Evolutionary conservation across 1,140 invertebrate genomes (phyloP).

Genomic region (Mesaphorura yosii): DNA sequence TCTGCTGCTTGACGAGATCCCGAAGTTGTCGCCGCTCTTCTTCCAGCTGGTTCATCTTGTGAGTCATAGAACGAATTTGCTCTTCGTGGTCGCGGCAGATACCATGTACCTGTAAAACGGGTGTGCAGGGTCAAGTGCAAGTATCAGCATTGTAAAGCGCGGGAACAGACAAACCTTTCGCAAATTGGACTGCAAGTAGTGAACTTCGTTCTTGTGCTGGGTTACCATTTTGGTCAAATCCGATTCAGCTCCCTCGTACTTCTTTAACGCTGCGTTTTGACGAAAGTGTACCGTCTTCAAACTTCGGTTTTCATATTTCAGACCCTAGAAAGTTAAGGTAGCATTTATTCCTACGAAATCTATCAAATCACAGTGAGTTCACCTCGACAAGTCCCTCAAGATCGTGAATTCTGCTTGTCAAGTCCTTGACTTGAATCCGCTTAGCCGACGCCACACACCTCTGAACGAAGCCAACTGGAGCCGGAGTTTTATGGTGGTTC

Average conservation of each 20-base stretch:
- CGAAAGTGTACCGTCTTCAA: slow-evolving; percentile 11
- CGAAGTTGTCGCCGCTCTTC: slow-evolving; percentile 6
- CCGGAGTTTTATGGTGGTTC: no score
- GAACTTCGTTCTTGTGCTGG: slow-evolving; percentile 15
- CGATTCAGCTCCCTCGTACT: slow-evolving; percentile 16
- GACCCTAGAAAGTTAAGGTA: neutral
- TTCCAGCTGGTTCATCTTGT: slow-evolving; percentile 9
- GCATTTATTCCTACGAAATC: neutral
- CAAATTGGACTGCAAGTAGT: neutral
- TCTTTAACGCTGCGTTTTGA: slow-evolving; percentile 14
- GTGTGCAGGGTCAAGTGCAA: neutral
- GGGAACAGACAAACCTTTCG: slow-evolving; percentile 6
- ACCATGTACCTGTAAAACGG: neutral
- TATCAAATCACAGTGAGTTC: neutral
- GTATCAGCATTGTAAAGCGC: neutral
- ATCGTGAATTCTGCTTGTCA: slow-evolving; percentile 7
- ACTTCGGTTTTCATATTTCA: slow-evolving; percentile 12
- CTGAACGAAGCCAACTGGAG: neutral
- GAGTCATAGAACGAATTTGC: slow-evolving; percentile 1
- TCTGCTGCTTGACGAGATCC: slow-evolving; percentile 7
- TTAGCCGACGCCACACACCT: slow-evolving; percentile 6
- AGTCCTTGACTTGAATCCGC: slow-evolving; percentile 6
- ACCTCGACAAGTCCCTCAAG: slow-evolving; percentile 7
- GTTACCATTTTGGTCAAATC: slow-evolving; percentile 12
- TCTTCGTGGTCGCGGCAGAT: slow-evolving; percentile 6